These are phyloP conservation scores for Cricetomys ansorgei DNA, from an alignment of 2,113 vertebrate genomes.

Conservation along the genomic window DNA sequence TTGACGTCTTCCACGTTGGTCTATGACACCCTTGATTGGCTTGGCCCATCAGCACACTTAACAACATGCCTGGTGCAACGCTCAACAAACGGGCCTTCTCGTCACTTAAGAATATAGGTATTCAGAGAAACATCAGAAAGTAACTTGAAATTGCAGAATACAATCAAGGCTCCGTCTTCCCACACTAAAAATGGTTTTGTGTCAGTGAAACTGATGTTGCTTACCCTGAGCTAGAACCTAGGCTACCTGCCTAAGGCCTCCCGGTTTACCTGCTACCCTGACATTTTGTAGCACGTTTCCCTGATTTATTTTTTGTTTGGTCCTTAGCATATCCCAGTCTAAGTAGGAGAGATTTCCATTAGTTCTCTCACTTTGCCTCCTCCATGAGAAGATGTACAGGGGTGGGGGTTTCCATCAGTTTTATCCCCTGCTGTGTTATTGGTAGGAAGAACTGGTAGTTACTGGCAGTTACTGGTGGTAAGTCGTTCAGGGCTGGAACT, in stretches of 20 bases:
- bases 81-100: not conserved
- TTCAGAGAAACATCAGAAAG: too few species aligned
- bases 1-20: not conserved
- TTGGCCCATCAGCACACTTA: not conserved
- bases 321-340: not conserved
- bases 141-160: too few species aligned
- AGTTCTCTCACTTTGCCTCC: not conserved
- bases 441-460: not conserved
- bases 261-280: fast-evolving
- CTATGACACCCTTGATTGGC: not conserved
- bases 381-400: not conserved
- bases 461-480: too few species aligned
- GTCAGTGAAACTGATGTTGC: not conserved
- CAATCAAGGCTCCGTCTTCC: too few species aligned
- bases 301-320: not conserved
- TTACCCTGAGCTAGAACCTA: not conserved
- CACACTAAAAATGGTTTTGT: not conserved
- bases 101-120: not conserved
- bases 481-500: not conserved
- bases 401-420: not conserved
- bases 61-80: not conserved
- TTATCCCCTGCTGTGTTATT: not conserved
- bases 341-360: not conserved
- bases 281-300: fast-evolving
- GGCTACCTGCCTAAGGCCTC: too few species aligned